Evolutionary conservation across 1,140 invertebrate genomes (phyloP), one percentile per base, ranked within the genome.

Genomic region (Magallana ariakensis): DNA sequence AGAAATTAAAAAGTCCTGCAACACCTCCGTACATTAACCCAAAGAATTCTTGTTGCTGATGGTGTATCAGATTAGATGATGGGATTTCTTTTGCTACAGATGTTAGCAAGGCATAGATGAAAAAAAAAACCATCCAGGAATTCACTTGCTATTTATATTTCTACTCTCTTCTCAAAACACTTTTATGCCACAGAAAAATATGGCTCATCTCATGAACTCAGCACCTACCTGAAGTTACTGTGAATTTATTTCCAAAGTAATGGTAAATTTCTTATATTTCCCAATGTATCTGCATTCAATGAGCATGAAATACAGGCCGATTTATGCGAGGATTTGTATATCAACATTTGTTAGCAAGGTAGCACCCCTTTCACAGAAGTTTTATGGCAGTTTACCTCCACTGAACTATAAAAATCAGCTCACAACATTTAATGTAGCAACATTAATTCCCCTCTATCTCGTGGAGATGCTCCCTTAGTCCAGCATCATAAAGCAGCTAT

Each of bases 371-470:
- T 26, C 66, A 75, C 66, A 75, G 22, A 75, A 75, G 66, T 75
- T 75, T 75, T 75, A 75, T 75, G 22, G 66, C 22, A 75, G 66
- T 33, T 75, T 75, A 75, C 66, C 66, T 75, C 66, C 33, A 26
- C 66, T 75, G 66, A 75, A 75, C 66, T 75, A 75, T 75, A 75
- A 75, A 75, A 75, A 26, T 75, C 66, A 75, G 66, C 66, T 75
- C 66, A 75, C 66, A 75, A 75, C 66, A 75, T 75, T 75, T 75
- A 75, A 75, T 75, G 66, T 33, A 26, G 6, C 19, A 26, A 75
- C 66, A 75, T 75, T 26, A 75, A 75, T 22, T 75, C 22, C 22
- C 66, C 11, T 22, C 66, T 33, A 26, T 75, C 66, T 75, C 26
- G 33, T 26, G 33, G 22, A 75, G 22, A 75, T 8, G 11, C 22